These are phyloP conservation scores for Australoheros scitulus DNA, from an alignment of 2,113 vertebrate species.

Conservation along the genomic window DNA sequence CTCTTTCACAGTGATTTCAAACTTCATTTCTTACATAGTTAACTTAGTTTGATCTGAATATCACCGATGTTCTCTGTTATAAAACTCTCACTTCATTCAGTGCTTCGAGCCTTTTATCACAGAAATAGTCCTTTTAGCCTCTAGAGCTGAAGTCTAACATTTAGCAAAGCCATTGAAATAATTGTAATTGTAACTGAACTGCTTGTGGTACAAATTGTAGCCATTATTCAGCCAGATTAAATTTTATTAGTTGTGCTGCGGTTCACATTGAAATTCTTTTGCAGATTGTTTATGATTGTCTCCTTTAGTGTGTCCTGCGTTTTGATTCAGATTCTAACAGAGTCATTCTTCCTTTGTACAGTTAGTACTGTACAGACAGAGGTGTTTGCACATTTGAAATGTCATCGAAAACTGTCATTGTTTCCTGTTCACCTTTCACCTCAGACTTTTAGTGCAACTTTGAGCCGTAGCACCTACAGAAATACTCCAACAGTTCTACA, in stretches of 20 bases:
- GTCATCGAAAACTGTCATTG: not conserved
- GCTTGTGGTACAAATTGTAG: slow-evolving; percentile 16
- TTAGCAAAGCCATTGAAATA: slow-evolving; percentile 1
- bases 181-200: slow-evolving; percentile 21
- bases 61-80: slow-evolving; percentile 84
- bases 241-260: not conserved
- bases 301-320: not conserved
- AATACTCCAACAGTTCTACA: not conserved
- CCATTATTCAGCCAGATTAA: not conserved
- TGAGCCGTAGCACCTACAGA: not conserved
- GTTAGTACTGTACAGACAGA: not conserved
- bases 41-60: slow-evolving; percentile 82
- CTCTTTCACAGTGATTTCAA: slow-evolving; percentile 85
- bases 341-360: not conserved
- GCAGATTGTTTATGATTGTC: not conserved
- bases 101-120: slow-evolving; percentile 27
- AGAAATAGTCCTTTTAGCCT: not conserved
- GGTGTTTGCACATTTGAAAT: not conserved
- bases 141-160: slow-evolving; percentile 45
- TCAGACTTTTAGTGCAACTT: not conserved
- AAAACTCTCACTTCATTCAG: slow-evolving; percentile 79
- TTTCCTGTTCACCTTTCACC: not conserved
- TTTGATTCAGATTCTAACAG: not conserved
- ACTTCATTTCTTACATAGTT: slow-evolving; percentile 68
- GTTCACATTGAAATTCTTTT: not conserved